phyloP scores from a whole-genome alignment of 1,140 invertebrate genomes.

The Solenopsis invicta region DNA sequence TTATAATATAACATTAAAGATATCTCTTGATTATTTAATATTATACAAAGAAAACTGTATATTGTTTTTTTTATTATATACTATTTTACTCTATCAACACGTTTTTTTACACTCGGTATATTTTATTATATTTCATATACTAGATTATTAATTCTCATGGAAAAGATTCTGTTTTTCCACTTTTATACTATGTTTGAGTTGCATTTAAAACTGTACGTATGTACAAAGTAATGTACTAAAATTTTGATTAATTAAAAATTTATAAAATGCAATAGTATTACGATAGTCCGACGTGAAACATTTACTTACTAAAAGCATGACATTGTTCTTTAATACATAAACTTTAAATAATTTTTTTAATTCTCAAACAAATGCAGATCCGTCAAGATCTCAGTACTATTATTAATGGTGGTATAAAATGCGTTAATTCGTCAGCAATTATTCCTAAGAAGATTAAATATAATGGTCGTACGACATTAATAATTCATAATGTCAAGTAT shows the following conservation, averaged over 20 bases:
- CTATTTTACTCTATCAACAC: not conserved
- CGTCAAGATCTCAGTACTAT: slow-evolving; percentile 73
- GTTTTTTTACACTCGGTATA: not conserved
- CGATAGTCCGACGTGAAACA: not conserved
- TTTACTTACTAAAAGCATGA: not conserved
- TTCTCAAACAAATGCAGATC: slow-evolving; percentile 63
- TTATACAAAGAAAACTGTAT: not conserved
- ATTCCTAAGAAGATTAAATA: slow-evolving; percentile 75
- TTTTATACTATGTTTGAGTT: not conserved
- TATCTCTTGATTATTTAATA: not conserved
- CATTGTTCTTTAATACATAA: too few species aligned
- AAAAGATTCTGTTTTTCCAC: not conserved
- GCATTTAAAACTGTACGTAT: not conserved
- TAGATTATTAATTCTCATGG: not conserved
- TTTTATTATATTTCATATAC: not conserved
- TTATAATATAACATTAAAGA: slow-evolving; percentile 37
- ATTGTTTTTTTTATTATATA: not conserved
- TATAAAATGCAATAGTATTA: too few species aligned
- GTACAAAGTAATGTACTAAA: not conserved
- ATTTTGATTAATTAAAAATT: not conserved
- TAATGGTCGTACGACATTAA: slow-evolving; percentile 69
- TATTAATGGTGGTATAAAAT: slow-evolving; percentile 72
- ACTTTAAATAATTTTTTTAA: not conserved
- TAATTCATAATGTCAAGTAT: slow-evolving; percentile 71
- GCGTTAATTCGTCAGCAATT: slow-evolving; percentile 72